Evolutionary conservation across 2,113 vertebrate species (phyloP), one percentile per base, ranked within the genome.

Genomic region (Paratilapia polleni): DNA sequence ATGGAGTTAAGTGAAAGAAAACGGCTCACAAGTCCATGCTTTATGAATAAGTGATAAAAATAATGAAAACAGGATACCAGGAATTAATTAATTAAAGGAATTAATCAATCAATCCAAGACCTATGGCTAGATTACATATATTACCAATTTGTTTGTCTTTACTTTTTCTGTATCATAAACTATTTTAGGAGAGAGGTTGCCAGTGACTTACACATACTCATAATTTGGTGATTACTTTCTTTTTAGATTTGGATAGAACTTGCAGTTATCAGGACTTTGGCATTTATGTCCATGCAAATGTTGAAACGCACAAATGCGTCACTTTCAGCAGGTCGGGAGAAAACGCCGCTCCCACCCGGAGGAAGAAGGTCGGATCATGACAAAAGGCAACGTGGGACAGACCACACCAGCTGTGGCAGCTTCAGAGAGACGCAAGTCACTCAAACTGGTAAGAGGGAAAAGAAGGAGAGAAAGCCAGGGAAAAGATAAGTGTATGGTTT

Each of bases 361-460:
- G 82, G 94, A 95, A 1, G 89, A 92, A 56, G 93, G 86, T 74
- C 78, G 92, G 31, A 84, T 82, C 22, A 74, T 15, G 36, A 87
- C 57, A 8, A 94, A 94, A 82, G 88, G 83, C 81, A 91, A 62
- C 20, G 26, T 86, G 7, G 89, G 83, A 34, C 87, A 91, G 31
- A 91, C 88, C 59, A 94, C 94, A 1, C 96, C 96, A 2, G 95
- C 95, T 0, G 96, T 96, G 17, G 93, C 97, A 0, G 96, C 96
- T 1, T 93, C 96, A 0, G 97, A 97, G 86, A 95, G 93, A 88
- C 96, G 95, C 89, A 98, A 90, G 89, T 98, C 97, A 0, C 70
- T 97, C 54, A 97, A 96, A 17, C 90, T 98, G 96, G 97, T 98
- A 91, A 95, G 96, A 59, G 2, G 52, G 10, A 31, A 0, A 1